Evolutionary conservation across 2,888 invertebrate species (phyloP).

Genomic region (Augiades crinisus): DNA sequence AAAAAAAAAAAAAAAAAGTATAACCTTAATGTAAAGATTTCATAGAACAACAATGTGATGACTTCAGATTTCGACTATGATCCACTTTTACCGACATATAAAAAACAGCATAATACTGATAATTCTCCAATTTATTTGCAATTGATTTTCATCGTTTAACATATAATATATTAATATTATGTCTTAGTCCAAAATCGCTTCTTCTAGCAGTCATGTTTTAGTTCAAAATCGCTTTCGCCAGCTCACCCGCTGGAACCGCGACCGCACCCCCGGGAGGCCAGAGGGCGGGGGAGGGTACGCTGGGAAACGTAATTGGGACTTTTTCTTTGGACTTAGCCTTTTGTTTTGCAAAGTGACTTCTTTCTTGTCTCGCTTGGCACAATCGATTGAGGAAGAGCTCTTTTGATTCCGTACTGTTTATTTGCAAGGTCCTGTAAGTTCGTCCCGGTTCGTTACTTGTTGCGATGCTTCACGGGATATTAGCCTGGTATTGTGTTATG

Average conservation of each 20-base stretch:
- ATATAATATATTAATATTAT: too few species aligned
- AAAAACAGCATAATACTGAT: too few species aligned
- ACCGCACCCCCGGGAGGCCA: conserved; percentile 39
- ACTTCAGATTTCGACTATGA: too few species aligned
- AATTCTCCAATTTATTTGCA: too few species aligned
- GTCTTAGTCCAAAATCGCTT: too few species aligned
- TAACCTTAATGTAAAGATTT: too few species aligned
- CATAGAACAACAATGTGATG: too few species aligned
- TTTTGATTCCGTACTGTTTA: conserved; percentile 31
- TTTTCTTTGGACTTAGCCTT: conserved; percentile 73
- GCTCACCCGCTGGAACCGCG: conserved; percentile 38
- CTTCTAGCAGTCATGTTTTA: too few species aligned
- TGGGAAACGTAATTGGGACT: conserved; percentile 76
- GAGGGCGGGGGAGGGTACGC: conserved; percentile 35
- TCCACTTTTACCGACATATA: too few species aligned
- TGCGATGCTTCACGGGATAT: not conserved
- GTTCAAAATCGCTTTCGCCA: conserved; percentile 10
- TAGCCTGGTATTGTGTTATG: not conserved
- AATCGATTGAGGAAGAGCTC: conserved; percentile 55
- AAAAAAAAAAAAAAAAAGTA: too few species aligned
- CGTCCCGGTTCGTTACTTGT: too few species aligned
- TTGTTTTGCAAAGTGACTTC: conserved; percentile 78
- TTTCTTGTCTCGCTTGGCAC: conserved; percentile 52
- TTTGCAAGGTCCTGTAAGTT: not conserved
- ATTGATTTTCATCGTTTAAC: too few species aligned